Conservation (phyloP, 1,140 invertebrate species). For the Dreissena rostriformis region DNA sequence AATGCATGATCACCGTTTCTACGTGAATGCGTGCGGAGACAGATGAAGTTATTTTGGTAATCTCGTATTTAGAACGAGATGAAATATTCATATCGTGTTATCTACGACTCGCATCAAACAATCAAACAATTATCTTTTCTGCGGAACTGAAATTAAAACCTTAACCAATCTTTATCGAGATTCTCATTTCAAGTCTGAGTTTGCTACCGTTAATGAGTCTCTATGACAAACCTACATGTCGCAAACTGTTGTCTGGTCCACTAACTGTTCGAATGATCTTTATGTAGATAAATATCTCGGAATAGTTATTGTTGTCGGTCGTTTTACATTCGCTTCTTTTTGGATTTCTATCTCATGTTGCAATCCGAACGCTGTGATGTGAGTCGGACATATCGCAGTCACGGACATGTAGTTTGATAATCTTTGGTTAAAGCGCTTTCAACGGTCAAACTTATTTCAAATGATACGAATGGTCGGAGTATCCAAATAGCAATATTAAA, state of each 20-base stretch:
- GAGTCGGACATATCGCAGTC: too few species aligned
- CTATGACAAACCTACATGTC: conserved; percentile 41
- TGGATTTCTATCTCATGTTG: too few species aligned
- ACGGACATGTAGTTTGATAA: too few species aligned
- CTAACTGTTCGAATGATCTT: conserved; percentile 40
- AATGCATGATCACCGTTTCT: conserved; percentile 34
- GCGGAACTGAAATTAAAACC: conserved; percentile 21
- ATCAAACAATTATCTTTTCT: conserved; percentile 6
- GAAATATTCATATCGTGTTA: conserved; percentile 23
- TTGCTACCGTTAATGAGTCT: conserved; percentile 42
- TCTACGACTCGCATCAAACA: too few species aligned
- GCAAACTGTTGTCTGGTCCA: conserved; percentile 41
- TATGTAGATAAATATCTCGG: conserved; percentile 2
- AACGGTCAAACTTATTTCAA: too few species aligned
- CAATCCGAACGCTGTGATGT: too few species aligned
- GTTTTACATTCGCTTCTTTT: too few species aligned
- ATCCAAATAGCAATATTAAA: too few species aligned
- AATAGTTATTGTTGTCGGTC: too few species aligned
- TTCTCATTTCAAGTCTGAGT: conserved; percentile 35
- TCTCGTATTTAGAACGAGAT: conserved; percentile 26
- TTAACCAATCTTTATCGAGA: conserved; percentile 35
- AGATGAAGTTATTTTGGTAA: conserved; percentile 42
- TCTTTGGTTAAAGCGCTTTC: too few species aligned
- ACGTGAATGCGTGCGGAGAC: conserved; percentile 8
- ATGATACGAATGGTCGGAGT: too few species aligned